Conservation (phyloP, 2,113 vertebrate species). For the Pygoscelis adeliae region DNA sequence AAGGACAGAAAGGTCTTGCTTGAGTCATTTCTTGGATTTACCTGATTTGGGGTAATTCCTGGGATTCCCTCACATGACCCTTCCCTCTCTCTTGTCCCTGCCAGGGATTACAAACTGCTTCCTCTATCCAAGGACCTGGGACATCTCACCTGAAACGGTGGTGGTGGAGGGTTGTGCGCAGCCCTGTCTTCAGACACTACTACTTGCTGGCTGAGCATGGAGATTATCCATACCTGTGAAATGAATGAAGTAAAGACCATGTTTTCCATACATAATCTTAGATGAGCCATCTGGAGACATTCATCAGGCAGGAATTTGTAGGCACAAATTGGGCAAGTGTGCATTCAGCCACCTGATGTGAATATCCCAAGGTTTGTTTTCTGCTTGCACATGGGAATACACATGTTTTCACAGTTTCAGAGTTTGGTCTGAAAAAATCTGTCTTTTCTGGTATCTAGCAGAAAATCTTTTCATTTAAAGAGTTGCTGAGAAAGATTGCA, state of each 20-base stretch:
- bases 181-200: background rate
- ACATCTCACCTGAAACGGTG: background rate
- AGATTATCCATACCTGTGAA: background rate
- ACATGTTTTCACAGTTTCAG: background rate
- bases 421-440: background rate
- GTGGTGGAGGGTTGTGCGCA: background rate
- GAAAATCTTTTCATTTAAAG: background rate
- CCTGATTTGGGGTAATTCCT: background rate
- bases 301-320: background rate
- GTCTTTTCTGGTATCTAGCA: background rate
- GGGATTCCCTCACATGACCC: background rate
- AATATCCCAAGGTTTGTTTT: background rate
- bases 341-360: background rate
- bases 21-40: background rate
- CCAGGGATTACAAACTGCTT: background rate
- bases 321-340: background rate
- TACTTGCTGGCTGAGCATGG: background rate
- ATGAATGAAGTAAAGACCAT: background rate
- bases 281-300: background rate
- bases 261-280: fast-evolving
- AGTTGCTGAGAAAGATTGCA: background rate
- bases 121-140: background rate
- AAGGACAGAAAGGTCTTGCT: background rate
- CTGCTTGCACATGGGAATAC: background rate
- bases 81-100: background rate